Evolutionary conservation across 2,888 invertebrate genomes (phyloP).

Genomic region (Sipunculus nudus): DNA sequence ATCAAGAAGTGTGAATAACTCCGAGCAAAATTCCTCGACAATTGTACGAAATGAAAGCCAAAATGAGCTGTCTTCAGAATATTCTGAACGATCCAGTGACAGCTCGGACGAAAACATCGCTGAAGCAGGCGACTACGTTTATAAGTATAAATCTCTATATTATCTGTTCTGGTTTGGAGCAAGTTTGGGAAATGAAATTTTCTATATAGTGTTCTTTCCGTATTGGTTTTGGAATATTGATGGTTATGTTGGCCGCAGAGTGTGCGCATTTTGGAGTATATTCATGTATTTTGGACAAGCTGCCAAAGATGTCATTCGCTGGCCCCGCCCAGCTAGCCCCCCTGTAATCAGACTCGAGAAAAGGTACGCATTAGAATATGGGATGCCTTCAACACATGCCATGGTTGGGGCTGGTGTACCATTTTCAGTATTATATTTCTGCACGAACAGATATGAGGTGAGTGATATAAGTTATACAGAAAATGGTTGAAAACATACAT

Average conservation of each 20-base stretch:
- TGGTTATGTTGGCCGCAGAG: constrained; percentile 83
- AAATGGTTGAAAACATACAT: not conserved
- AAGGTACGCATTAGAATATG: constrained; percentile 91
- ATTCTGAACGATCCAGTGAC: too few species aligned
- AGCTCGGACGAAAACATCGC: too few species aligned
- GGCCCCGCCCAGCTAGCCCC: constrained; percentile 83
- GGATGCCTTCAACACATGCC: constrained; percentile 95
- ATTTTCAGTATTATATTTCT: constrained; percentile 83
- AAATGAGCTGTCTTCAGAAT: too few species aligned
- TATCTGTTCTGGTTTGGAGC: constrained; percentile 86
- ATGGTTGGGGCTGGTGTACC: constrained; percentile 91
- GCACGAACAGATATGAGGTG: constrained; percentile 80
- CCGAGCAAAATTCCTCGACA: too few species aligned
- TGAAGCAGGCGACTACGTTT: too few species aligned
- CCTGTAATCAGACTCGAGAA: constrained; percentile 85
- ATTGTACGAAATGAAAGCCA: too few species aligned
- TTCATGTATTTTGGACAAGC: constrained; percentile 73
- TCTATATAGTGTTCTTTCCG: constrained; percentile 90
- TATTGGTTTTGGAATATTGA: constrained; percentile 96
- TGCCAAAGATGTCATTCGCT: constrained; percentile 81
- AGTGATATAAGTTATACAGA: constrained; percentile 46
- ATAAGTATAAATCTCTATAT: constrained; percentile 78
- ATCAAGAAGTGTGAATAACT: too few species aligned
- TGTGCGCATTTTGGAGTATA: constrained; percentile 67
- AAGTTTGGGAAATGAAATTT: constrained; percentile 87